Base-by-base conservation (phyloP, 2,113 vertebrate genomes). In the Anoplopoma fimbria region DNA sequence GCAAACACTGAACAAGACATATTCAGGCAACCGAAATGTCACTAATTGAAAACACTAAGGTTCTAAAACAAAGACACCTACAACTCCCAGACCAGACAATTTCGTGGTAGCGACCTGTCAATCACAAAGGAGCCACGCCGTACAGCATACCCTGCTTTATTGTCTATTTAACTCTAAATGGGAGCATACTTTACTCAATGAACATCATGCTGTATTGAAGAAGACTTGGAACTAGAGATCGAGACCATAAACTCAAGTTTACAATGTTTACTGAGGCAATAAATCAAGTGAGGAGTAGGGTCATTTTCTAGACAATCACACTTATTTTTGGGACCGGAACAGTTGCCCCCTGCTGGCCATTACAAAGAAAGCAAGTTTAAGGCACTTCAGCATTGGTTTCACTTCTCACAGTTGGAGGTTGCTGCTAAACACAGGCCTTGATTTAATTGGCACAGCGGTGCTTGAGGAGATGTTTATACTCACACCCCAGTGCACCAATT, bases 381-480 rank as follows among this genome's bases (percentile, higher is more conserved):
- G n/a, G 53, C 53, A 10, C 10, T 55, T 55, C n/a, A 25, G n/a
- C n/a, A 4, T 14, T 13, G 53, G 10, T 25, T 57, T 57, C 25
- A 14, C n/a, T 6, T 4, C 27, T 57, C 53, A 25, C n/a, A 27
- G 13, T 4, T 10, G 12, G n/a, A 57, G 53, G 25, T 57, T 57
- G 25, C 53, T 13, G 4, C 12, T 27, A 25, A 57, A 10, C 61
- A 63, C 51, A 51, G 15, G 12, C 29, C 19, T 69, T 45, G 27
- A 58, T 68, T 67, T 67, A 79, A 79, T 13, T 29, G 72, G 5
- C 62, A 70, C 19, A 31, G 25, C 60, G 61, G 49, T 31, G 34
- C 34, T 78, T 75, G 49, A 83, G 49, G 47, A 57, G 45, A 78
- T 83, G 55, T 78, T 53, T 45, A 47, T 70, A 42, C 57, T 38